phyloP scores from a whole-genome alignment of 2,888 invertebrate species.

The Ischnura elegans region DNA sequence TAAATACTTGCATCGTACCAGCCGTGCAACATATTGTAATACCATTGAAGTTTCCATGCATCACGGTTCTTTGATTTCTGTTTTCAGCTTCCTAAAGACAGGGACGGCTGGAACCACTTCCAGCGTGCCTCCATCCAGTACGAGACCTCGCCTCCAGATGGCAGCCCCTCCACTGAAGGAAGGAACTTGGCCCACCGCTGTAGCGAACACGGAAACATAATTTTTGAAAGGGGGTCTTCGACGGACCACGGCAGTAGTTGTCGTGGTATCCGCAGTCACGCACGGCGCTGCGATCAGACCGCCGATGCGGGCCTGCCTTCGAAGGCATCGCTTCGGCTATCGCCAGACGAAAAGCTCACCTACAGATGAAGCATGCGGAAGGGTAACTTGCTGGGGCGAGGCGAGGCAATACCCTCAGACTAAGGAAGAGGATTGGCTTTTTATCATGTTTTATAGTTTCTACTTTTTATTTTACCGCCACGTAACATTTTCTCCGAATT shows the following conservation, averaged over 20 bases:
- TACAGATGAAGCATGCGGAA: neutral
- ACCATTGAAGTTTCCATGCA: no score
- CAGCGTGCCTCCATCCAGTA: slow-evolving; percentile 5
- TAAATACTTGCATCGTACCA: no score
- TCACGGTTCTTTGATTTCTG: neutral
- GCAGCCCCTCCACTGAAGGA: slow-evolving; percentile 56
- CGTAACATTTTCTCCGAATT: no score
- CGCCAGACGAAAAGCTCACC: neutral
- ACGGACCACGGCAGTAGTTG: slow-evolving; percentile 29
- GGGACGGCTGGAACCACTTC: neutral
- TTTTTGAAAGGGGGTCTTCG: slow-evolving; percentile 13
- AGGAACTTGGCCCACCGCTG: neutral
- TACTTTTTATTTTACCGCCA: no score
- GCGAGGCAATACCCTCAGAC: no score
- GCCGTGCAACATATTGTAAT: no score
- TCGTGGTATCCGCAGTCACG: slow-evolving; percentile 25
- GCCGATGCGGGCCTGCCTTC: slow-evolving; percentile 8
- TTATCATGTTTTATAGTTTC: no score
- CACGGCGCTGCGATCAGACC: slow-evolving; percentile 5
- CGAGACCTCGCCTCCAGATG: slow-evolving; percentile 29
- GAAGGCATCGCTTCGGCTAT: neutral
- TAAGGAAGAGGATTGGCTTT: no score
- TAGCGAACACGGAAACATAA: slow-evolving; percentile 36
- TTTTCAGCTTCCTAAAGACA: neutral
- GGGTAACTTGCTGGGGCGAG: no score